Evolutionary conservation across 2,113 vertebrate genomes (phyloP), one percentile per base, ranked within the genome.

Genomic region (Microcebus lehilahytsara): DNA sequence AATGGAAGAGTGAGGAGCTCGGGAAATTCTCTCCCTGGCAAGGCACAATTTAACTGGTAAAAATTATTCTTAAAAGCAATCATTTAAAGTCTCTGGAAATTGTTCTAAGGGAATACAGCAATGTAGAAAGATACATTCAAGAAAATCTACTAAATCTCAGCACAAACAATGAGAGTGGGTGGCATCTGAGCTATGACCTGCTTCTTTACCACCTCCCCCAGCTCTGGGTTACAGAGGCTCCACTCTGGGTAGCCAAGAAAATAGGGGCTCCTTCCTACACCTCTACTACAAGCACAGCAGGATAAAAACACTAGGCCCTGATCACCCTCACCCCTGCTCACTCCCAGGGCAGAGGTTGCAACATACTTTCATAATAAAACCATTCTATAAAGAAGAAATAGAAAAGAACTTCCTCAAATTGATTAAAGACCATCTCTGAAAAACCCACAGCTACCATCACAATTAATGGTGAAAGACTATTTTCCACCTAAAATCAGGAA

Each of bases 21-120:
- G 27, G 37, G 30, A 85, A 67, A 90, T n/a, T 83, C 8, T 92
- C 74, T 56, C n/a, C 20, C 66, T 60, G 37, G n/a, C 13, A 84
- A 95, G 92, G 6, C 66, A 91, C 12, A 96, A 88, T 67, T 81
- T 83, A 78, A 62, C 30, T 95, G 32, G 13, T 69, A 78, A 90
- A 86, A 93, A 93, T 42, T 64, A 85, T 37, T 81, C 90, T 97
- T 46, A 42, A 96, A 97, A 93, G 46, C n/a, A 96, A 87, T 89
- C 64, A 81, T 67, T 96, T 69, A 64, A 93, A 89, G 22, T 69
- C 67, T 32, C 72, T 88, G 71, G 80, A 72, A 69, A 74, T 46
- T 94, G 69, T 96, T 75, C 71, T 58, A 78, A 81, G 66, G 67
- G 34, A 51, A 58, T 83, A 51, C 2, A 85, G 34, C 60, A 95